Evolutionary conservation across 92 coral and sea anemone genomes (phyloP).

Genomic region (Epizoanthus rinbou): DNA sequence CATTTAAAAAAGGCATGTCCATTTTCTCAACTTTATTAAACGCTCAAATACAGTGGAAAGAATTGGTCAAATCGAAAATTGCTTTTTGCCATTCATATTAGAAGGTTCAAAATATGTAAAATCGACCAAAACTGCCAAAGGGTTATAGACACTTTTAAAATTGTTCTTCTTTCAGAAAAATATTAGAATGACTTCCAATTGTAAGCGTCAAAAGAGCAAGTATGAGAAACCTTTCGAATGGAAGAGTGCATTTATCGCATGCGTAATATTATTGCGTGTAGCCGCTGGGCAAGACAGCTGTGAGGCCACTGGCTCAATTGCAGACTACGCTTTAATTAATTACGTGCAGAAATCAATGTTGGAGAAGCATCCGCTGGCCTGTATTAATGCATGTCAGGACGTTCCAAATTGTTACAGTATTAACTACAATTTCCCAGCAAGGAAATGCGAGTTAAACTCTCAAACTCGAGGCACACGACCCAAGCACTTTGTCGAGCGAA

Average conservation of each 20-base stretch:
- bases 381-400: constrained; percentile 41
- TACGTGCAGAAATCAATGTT: constrained; percentile 38
- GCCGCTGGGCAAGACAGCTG: constrained; percentile 28
- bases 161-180: not conserved
- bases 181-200: not conserved
- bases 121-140: no score
- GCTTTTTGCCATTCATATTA: no score
- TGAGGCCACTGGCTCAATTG: constrained; percentile 18
- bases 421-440: constrained; percentile 28
- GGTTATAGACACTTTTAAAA: no score
- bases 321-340: constrained; percentile 33
- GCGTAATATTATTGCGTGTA: not conserved
- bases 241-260: not conserved
- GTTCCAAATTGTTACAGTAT: constrained; percentile 40
- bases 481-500: constrained; percentile 29
- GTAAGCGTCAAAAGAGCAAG: not conserved
- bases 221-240: not conserved
- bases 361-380: constrained; percentile 11
- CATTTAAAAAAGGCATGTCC: no score
- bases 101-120: no score
- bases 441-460: constrained; percentile 37
- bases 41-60: no score
- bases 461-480: constrained; percentile 24
- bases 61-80: no score
- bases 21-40: no score